These are phyloP conservation scores for Tetrao urogallus DNA, from an alignment of 2,113 vertebrate genomes.

Conservation along the genomic window DNA sequence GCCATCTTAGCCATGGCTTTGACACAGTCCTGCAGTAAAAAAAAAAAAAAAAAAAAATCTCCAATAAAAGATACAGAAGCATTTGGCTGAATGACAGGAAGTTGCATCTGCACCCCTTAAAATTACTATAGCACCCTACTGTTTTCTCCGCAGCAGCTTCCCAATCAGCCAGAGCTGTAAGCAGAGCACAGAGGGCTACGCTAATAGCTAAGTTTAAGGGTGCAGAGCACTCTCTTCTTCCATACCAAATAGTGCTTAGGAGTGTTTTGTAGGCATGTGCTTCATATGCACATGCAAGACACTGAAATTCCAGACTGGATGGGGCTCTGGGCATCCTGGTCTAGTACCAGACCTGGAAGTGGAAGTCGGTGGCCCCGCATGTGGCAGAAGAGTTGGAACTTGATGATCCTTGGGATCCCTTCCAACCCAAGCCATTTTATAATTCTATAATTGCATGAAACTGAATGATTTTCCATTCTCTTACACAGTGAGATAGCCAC, in stretches of 20 bases:
- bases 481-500: neutral
- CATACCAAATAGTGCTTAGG: neutral
- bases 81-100: neutral
- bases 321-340: no score
- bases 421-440: no score
- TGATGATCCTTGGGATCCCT: no score
- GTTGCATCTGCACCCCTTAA: neutral
- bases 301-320: no score
- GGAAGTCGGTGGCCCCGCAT: no score
- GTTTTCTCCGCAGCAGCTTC: neutral
- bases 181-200: fast-evolving
- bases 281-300: neutral
- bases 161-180: neutral
- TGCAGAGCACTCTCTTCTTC: neutral
- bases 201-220: fast-evolving
- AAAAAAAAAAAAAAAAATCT: neutral
- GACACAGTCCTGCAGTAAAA: neutral
- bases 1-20: neutral
- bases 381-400: no score
- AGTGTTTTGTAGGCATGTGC: neutral
- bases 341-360: no score
- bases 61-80: neutral
- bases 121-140: neutral
- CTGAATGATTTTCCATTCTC: neutral
- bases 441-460: neutral